Base-by-base conservation (phyloP, 2,888 invertebrate genomes). In the Mimumesa dahlbomi region DNA sequence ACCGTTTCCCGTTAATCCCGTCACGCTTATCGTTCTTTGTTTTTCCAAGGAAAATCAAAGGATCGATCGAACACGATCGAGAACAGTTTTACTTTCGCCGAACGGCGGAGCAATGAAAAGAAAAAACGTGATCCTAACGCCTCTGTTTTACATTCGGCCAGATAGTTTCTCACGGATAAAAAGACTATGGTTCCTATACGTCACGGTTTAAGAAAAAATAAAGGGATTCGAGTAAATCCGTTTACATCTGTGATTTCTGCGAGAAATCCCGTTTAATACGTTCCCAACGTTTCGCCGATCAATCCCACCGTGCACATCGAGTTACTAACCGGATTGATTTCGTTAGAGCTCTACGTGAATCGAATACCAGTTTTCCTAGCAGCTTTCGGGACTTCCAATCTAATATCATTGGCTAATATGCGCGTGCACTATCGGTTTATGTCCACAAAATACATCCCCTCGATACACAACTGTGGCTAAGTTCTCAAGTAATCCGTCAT, bases 281-380 rank as follows among this genome's bases (percentile, higher is more conserved):
- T 31, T 19, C 2, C 29, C n/a, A 19, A 13, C 58, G 49, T 52
- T 29, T 19, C 48, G 18, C 1, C 72, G 22, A 65, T 59, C 63
- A 64, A 57, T 71, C 29, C 46, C 16, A 11, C 54, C 42, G 46
- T 25, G n/a, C 42, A 48, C 63, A 58, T 72, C 61, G 57, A 54
- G 43, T 54, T 70, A 42, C 52, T 50, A 76, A 75, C 68, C 68
- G 76, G 77, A 80, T 82, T 82, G 82, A 81, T 83, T 80, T 80
- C 70, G 74, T 77, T 61, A 64, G 67, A 69, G 52, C 53, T 66
- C 56, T 68, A 78, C 78, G 77, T 74, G 79, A 72, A 82, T 78
- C 71, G 82, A 81, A 77, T 79, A 64, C 61, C 61, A 58, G 59
- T 31, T 66, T 66, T 75, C 57, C 19, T 52, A 46, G 9, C 14